phyloP scores from a whole-genome alignment of 2,797 vertebrate species.

The Anomalospiza imberbis region DNA sequence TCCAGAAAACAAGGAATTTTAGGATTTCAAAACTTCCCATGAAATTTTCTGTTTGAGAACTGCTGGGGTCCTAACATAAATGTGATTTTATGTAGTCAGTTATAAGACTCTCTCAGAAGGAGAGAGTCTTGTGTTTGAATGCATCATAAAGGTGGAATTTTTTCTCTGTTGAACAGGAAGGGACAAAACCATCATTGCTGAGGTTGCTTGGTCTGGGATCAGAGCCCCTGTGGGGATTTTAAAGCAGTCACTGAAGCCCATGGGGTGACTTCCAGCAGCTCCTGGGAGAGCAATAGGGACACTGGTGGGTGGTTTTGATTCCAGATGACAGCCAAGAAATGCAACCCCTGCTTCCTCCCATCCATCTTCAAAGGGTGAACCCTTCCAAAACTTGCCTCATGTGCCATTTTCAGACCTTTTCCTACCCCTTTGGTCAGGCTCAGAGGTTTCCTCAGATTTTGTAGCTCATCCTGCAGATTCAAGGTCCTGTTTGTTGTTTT shows the following conservation, averaged over 20 bases:
- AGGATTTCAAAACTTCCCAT: background rate
- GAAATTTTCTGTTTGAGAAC: background rate
- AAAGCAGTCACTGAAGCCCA: background rate
- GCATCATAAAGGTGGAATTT: background rate
- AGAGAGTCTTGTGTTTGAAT: background rate
- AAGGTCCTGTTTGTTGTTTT: background rate
- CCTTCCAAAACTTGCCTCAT: rapidly evolving
- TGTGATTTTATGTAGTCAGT: background rate
- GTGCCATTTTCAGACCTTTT: background rate
- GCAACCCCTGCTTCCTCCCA: rapidly evolving
- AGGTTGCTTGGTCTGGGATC: background rate
- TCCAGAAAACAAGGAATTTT: background rate
- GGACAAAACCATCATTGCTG: background rate
- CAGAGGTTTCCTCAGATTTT: background rate
- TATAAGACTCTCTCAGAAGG: background rate
- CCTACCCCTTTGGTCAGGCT: background rate
- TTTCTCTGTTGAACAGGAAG: background rate
- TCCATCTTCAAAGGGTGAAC: background rate
- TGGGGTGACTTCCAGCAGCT: background rate
- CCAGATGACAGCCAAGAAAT: background rate
- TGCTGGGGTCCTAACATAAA: background rate
- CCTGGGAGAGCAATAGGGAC: background rate
- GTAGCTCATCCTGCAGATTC: background rate
- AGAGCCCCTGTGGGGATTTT: background rate
- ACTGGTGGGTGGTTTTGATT: background rate